Evolutionary conservation across 2,113 vertebrate genomes (phyloP).

Genomic region (Pongo pygmaeus): DNA sequence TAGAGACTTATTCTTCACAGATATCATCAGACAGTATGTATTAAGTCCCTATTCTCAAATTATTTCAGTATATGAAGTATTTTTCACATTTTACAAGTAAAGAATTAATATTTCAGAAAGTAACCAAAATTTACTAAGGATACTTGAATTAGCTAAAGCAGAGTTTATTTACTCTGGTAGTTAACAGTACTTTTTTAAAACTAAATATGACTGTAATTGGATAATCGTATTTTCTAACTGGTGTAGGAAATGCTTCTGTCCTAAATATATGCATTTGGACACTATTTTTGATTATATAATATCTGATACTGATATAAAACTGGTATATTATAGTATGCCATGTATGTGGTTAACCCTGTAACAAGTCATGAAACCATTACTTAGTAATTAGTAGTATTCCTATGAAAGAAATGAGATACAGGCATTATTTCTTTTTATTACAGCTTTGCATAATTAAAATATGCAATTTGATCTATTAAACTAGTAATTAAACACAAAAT

Average conservation of each 20-base stretch:
- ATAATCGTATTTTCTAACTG: neutral
- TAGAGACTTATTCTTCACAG: neutral
- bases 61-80: conserved; percentile 16
- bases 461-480: conserved; percentile 51
- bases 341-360: conserved; percentile 7
- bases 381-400: conserved; percentile 52
- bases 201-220: neutral
- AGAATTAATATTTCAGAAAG: neutral
- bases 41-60: conserved; percentile 27
- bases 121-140: conserved; percentile 16
- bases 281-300: neutral
- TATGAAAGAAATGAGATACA: conserved; percentile 54
- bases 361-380: conserved; percentile 50
- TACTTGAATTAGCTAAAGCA: conserved; percentile 21
- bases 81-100: neutral
- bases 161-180: conserved; percentile 23
- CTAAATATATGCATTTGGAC: conserved; percentile 6
- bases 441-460: conserved; percentile 58
- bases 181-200: conserved; percentile 27
- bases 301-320: neutral
- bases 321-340: neutral
- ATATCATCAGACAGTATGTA: neutral
- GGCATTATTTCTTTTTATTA: conserved; percentile 58
- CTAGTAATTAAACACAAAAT: conserved; percentile 62
- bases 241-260: neutral